phyloP scores from a whole-genome alignment of 1,140 invertebrate genomes.

The Drosophila seguyi region DNA sequence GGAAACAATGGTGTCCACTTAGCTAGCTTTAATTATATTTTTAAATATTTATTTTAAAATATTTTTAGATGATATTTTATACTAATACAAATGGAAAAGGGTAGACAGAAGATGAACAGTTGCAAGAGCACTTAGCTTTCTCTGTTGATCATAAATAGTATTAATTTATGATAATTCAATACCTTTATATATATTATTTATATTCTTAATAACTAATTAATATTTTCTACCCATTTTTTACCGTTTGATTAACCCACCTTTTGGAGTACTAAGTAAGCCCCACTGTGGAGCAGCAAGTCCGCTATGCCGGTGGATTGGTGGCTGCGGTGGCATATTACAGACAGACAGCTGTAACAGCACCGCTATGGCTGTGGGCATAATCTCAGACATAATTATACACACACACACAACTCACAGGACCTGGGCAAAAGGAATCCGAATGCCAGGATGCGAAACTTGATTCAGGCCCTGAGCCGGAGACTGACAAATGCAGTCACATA shows the following conservation, averaged over 20 bases:
- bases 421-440: constrained; percentile 24
- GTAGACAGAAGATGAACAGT: accelerated
- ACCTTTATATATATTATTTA: no score
- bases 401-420: constrained; percentile 36
- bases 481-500: constrained; percentile 78
- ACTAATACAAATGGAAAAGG: background rate
- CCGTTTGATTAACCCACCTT: background rate
- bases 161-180: no score
- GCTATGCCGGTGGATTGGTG: background rate
- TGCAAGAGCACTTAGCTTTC: background rate
- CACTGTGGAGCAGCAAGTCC: constrained; percentile 1
- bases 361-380: constrained; percentile 75
- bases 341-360: constrained; percentile 49
- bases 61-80: no score
- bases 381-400: constrained; percentile 83
- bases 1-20: constrained; percentile 1
- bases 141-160: background rate
- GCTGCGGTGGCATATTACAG: constrained; percentile 56
- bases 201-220: background rate
- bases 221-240: background rate
- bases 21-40: background rate
- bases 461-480: constrained; percentile 12
- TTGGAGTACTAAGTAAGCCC: background rate
- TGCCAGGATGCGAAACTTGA: constrained; percentile 22
- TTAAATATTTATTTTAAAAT: background rate